These are phyloP conservation scores for Macropus fuliginosus DNA, from an alignment of 2,797 vertebrate species.

Conservation along the genomic window DNA sequence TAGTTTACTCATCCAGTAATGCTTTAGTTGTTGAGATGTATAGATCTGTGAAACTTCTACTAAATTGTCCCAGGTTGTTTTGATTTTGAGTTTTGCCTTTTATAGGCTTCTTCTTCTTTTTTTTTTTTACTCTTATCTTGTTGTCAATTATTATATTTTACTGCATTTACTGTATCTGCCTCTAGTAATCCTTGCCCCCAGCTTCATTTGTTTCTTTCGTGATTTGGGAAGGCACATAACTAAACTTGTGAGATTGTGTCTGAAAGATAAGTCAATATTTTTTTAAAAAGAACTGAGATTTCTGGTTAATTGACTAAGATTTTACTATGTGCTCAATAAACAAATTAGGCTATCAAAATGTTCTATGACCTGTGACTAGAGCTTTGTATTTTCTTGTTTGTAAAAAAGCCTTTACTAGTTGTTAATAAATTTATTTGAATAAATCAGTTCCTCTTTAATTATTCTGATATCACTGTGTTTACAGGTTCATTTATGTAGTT, in stretches of 20 bases:
- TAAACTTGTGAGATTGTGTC: background rate
- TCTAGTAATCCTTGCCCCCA: background rate
- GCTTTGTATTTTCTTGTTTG: background rate
- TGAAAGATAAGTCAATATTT: background rate
- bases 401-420: background rate
- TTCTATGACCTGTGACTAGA: background rate
- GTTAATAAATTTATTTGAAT: background rate
- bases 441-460: background rate
- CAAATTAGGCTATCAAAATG: background rate
- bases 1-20: background rate
- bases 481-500: constrained; percentile 98
- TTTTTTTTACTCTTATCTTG: background rate
- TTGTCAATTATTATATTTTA: background rate
- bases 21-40: background rate
- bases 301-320: constrained; percentile 2
- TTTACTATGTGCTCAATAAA: background rate
- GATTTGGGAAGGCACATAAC: background rate
- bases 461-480: constrained; percentile 60
- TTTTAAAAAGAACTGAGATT: background rate
- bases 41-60: background rate
- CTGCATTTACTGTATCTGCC: background rate
- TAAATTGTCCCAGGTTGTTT: background rate
- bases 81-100: background rate
- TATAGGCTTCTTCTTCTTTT: background rate
- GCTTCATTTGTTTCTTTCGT: background rate